Base-by-base conservation (phyloP, 2,797 vertebrate species). In the Cossypha polioptera region DNA sequence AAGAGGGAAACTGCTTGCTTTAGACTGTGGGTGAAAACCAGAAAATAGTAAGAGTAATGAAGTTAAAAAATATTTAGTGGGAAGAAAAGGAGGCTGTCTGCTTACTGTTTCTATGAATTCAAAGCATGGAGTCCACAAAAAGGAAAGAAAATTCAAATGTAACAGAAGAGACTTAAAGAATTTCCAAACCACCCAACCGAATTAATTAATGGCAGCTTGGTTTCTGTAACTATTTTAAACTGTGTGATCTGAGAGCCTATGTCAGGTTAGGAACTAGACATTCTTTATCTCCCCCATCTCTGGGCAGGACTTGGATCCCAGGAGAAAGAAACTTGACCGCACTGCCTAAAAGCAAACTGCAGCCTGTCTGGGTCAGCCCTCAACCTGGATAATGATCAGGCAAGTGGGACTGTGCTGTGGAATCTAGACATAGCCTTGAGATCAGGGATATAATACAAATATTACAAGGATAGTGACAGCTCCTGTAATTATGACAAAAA, bases 371-470 rank as follows among this genome's bases (percentile, higher is more conserved):
- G 72, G 79, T 92, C 85, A 94, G 61, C 85, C 61, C 93, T 94
- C 95, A 86, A 43, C 79, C 85, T 92, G 82, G 85, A 80, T 91
- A 94, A 92, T 91, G 79, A 94, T 90, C 73, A 90, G 81, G 61
- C 50, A 86, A 91, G 78, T 33, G 47, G 57, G 72, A 82, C 68
- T 74, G 63, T 74, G 67, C 87, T 59, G 45, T 51, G 40, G 68
- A 91, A 74, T 47, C 79, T 26, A 95, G 76, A 75, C 58, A 92
- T 61, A 87, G 68, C 76, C 90, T 90, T 92, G 85, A 92, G 82
- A 95, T 86, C 58, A 88, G 80, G 79, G 75, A 62, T 78, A 66
- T 90, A 84, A 81, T 57, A 67, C 57, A 92, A 89, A 83, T 67
- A 89, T 80, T 94, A 51, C 69, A 88, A 73, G 69, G 55, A 31